A percentile compares a stretch with the other conserved stretches of the same genome.
phyloP scores from a whole-genome alignment of 2,113 vertebrate genomes.

The Morone saxatilis region DNA sequence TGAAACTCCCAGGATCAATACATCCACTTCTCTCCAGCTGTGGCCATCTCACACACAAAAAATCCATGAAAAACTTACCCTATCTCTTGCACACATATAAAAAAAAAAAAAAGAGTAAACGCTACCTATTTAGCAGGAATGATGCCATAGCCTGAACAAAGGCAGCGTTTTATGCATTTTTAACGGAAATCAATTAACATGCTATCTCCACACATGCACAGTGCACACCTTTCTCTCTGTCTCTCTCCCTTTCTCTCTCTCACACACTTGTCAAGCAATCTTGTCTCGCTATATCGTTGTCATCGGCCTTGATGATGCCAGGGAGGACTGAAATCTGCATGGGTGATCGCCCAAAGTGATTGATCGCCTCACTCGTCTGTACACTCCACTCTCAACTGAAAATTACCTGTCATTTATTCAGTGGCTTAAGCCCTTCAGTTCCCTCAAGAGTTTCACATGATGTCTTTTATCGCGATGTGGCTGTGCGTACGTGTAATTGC shows the following conservation, averaged over 20 bases:
- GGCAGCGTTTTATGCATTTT: conserved; percentile 29
- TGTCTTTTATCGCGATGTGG: conserved; percentile 49
- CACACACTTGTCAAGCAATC: conserved; percentile 64
- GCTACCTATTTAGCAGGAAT: conserved; percentile 43
- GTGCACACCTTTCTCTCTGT: background rate
- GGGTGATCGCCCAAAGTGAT: conserved; percentile 86
- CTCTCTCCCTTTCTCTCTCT: background rate
- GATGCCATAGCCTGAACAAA: conserved; percentile 60
- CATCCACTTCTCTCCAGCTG: conserved; percentile 71
- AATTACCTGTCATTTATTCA: conserved; percentile 90
- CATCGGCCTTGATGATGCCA: conserved; percentile 63
- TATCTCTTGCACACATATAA: conserved; percentile 36
- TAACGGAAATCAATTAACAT: conserved; percentile 48
- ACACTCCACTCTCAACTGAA: conserved; percentile 75
- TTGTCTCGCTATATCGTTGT: conserved; percentile 58
- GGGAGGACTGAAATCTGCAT: conserved; percentile 79
- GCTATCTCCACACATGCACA: conserved; percentile 27
- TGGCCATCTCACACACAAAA: conserved; percentile 58
- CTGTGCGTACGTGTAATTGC: conserved; percentile 47
- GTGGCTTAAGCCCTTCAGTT: conserved; percentile 79
- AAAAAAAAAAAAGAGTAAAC: conserved; percentile 38
- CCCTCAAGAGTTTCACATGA: conserved; percentile 76
- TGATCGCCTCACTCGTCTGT: conserved; percentile 81
- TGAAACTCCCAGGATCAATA: conserved; percentile 77
- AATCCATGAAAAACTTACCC: conserved; percentile 66